These are phyloP conservation scores for Acleris cristana DNA, from an alignment of 2,888 invertebrate genomes.

Conservation along the genomic window DNA sequence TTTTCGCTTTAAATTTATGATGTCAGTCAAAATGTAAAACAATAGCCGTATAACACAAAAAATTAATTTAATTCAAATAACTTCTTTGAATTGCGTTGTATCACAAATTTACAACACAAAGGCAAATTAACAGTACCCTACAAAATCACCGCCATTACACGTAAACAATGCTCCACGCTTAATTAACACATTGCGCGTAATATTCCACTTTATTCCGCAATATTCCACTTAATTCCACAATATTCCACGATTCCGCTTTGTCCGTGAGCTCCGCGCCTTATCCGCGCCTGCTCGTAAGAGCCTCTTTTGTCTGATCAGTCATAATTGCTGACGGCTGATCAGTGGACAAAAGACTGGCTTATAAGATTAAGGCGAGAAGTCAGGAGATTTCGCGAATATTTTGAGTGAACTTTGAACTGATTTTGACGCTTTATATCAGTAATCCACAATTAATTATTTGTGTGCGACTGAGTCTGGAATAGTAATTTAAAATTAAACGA, in stretches of 20 bases:
- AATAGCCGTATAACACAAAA: no score
- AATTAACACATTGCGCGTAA: slow-evolving; percentile 33
- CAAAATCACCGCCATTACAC: slow-evolving; percentile 33
- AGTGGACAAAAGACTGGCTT: slow-evolving; percentile 32
- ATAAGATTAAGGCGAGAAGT: slow-evolving; percentile 19
- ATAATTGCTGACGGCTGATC: slow-evolving; percentile 33
- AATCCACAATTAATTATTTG: no score
- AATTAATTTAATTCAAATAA: no score
- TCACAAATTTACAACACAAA: slow-evolving; percentile 23
- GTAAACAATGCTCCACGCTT: slow-evolving; percentile 36
- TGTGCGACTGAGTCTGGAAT: no score
- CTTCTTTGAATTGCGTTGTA: neutral
- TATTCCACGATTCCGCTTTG: slow-evolving; percentile 21
- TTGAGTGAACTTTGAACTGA: no score
- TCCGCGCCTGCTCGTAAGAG: slow-evolving; percentile 27
- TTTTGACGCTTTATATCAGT: no score
- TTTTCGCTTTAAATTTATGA: no score
- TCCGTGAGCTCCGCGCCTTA: slow-evolving; percentile 28
- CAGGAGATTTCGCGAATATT: neutral
- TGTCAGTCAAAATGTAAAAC: no score
- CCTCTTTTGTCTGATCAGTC: slow-evolving; percentile 33
- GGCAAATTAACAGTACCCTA: neutral
- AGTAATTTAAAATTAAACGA: no score
- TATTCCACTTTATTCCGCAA: slow-evolving; percentile 14
- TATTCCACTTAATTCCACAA: slow-evolving; percentile 10